Evolutionary conservation across 2,113 vertebrate genomes (phyloP).

Genomic region (Nematolebias whitei): DNA sequence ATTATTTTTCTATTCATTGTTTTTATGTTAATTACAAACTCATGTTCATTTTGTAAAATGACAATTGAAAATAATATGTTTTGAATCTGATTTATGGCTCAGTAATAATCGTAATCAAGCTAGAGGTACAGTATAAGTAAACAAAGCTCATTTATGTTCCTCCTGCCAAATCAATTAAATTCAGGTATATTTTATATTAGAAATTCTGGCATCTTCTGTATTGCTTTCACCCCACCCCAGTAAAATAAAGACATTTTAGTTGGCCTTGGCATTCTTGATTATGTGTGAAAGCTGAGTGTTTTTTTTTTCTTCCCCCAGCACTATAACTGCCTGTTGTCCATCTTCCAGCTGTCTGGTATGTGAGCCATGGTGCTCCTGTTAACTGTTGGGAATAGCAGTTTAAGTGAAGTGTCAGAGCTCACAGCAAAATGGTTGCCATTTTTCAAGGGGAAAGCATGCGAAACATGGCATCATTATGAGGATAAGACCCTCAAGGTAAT

Average conservation of each 20-base stretch:
- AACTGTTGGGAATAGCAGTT: conserved; percentile 69
- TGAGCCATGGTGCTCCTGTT: conserved; percentile 50
- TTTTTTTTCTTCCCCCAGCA: conserved; percentile 18
- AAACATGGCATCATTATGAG: conserved; percentile 73
- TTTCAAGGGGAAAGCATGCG: conserved; percentile 63
- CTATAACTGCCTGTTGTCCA: conserved; percentile 36
- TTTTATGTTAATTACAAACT: conserved; percentile 4
- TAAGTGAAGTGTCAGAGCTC: conserved; percentile 70
- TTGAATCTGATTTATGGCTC: conserved; percentile 1
- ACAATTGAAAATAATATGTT: conserved; percentile 9
- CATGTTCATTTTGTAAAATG: conserved; percentile 13
- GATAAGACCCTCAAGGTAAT: conserved; percentile 75
- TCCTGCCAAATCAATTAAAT: background rate
- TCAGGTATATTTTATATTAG: background rate
- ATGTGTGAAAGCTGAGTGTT: conserved; percentile 30
- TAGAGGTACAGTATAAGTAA: background rate
- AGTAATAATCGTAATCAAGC: background rate
- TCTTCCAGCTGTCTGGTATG: conserved; percentile 52
- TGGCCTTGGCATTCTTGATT: conserved; percentile 35
- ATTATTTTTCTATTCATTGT: too few relatives aligned
- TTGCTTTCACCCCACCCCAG: background rate
- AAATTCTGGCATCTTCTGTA: background rate
- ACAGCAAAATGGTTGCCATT: conserved; percentile 70
- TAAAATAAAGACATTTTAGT: conserved; percentile 33
- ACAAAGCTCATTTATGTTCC: background rate